Evolutionary conservation across 1,140 invertebrate genomes (phyloP).

Genomic region (Drosophila nigromelanica): DNA sequence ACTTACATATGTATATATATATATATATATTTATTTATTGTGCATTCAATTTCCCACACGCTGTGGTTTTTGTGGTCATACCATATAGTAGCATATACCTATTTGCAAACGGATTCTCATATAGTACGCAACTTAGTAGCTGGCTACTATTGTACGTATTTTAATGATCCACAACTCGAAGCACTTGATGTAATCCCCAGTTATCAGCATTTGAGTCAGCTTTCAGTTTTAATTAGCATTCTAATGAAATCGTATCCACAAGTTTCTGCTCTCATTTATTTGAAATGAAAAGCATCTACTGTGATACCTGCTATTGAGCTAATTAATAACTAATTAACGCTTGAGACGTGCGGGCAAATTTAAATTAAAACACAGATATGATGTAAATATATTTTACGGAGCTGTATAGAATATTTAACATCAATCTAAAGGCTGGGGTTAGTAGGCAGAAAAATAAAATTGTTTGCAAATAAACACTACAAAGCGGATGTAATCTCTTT

Average conservation of each 20-base stretch:
- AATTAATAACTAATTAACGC: constrained; percentile 1
- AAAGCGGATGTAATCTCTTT: no score
- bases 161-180: constrained; percentile 1
- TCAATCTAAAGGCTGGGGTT: no score
- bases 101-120: background rate
- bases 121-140: background rate
- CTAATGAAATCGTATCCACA: background rate
- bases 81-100: background rate
- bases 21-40: constrained; percentile 1
- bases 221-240: constrained; percentile 4
- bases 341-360: background rate
- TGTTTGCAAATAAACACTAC: no score
- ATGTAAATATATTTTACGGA: background rate
- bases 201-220: background rate
- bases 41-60: constrained; percentile 36
- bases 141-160: background rate
- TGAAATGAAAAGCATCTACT: background rate
- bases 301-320: background rate
- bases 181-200: background rate
- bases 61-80: constrained; percentile 18
- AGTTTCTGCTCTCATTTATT: background rate
- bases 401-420: no score
- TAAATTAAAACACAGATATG: background rate
- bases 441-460: no score
- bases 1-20: no score